These are phyloP conservation scores for Platorchestia sp. DNA, from an alignment of 1,140 invertebrate genomes.

Conservation along the genomic window DNA sequence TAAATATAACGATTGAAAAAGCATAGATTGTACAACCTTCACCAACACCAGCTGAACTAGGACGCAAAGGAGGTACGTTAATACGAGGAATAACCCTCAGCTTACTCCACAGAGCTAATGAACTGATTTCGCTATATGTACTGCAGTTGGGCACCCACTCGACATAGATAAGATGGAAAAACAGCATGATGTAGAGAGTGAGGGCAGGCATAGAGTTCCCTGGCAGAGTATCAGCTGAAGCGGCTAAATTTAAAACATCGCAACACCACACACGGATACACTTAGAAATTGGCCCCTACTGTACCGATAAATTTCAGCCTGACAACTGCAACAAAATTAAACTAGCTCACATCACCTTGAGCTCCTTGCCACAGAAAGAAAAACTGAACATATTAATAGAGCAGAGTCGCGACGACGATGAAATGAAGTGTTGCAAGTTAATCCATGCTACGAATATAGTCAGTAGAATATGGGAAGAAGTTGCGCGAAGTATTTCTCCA, in stretches of 20 bases:
- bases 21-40: too few species aligned
- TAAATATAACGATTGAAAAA: too few species aligned
- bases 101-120: background rate
- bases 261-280: conserved; percentile 30
- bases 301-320: conserved; percentile 12
- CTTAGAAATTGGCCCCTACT: conserved; percentile 39
- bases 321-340: conserved; percentile 37
- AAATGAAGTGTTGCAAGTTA: background rate
- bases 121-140: background rate
- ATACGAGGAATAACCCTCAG: background rate
- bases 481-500: background rate
- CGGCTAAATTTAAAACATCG: conserved; percentile 39
- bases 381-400: background rate
- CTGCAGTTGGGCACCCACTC: background rate
- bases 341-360: conserved; percentile 27
- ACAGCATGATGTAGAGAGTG: background rate
- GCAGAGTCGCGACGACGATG: background rate
- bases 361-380: background rate
- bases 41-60: background rate
- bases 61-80: background rate
- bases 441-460: background rate
- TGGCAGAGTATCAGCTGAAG: conserved; percentile 26
- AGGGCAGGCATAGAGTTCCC: background rate
- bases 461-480: background rate
- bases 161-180: background rate